Conservation (phyloP, 2,797 vertebrate species). For the Microctenopoma lineatum region DNA sequence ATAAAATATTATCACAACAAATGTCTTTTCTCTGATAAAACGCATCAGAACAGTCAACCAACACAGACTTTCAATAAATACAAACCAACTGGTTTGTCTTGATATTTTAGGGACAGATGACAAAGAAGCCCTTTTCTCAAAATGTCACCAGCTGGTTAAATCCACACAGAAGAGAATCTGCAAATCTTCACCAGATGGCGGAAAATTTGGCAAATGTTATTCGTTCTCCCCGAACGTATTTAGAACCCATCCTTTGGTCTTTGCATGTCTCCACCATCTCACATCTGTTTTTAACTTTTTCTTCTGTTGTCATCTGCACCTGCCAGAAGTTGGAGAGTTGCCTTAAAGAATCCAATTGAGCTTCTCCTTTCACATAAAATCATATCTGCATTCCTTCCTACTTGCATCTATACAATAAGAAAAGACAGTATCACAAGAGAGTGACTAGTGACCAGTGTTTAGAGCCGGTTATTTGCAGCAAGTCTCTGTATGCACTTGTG, state of each 20-base stretch:
- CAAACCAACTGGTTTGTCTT: slow-evolving; percentile 4
- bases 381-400: not conserved
- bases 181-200: slow-evolving; percentile 37
- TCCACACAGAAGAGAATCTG: slow-evolving; percentile 8
- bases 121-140: slow-evolving; percentile 9
- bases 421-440: not conserved
- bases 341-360: slow-evolving; percentile 1
- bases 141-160: slow-evolving; percentile 18
- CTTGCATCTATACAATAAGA: not conserved
- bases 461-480: slow-evolving; percentile 5
- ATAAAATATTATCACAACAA: too few species aligned
- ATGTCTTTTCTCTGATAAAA: too few species aligned
- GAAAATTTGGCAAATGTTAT: slow-evolving; percentile 24
- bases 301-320: not conserved
- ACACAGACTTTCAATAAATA: not conserved
- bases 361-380: slow-evolving; percentile 1
- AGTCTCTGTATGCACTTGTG: slow-evolving; percentile 11
- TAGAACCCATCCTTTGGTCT: slow-evolving; percentile 4
- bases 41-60: too few species aligned
- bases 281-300: slow-evolving; percentile 34
- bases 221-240: slow-evolving; percentile 25
- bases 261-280: slow-evolving; percentile 35
- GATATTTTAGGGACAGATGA: slow-evolving; percentile 2
- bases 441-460: not conserved
- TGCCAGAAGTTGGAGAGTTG: not conserved